These are phyloP conservation scores for Chlorospingus semifuscus DNA, from an alignment of 2,797 vertebrate species.

Conservation along the genomic window DNA sequence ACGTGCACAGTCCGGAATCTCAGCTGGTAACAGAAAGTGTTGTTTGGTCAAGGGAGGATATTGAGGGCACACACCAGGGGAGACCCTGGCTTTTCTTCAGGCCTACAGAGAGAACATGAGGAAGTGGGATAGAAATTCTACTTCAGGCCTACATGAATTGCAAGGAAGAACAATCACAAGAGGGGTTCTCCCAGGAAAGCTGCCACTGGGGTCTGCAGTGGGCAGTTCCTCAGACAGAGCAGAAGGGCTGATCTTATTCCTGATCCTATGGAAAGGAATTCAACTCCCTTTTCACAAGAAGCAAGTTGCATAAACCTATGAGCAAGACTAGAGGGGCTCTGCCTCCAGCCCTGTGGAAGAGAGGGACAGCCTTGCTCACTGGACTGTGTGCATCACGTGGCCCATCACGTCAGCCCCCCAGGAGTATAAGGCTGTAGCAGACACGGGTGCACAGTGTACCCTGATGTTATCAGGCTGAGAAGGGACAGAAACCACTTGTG, in stretches of 20 bases:
- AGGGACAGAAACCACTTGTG: neutral
- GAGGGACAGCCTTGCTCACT: neutral
- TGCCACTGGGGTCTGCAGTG: fast-evolving
- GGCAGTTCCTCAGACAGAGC: neutral
- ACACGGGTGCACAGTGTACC: neutral
- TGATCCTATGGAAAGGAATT: neutral
- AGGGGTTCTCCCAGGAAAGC: neutral
- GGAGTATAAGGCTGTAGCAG: neutral
- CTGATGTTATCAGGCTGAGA: neutral
- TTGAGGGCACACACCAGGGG: neutral
- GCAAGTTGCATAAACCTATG: neutral
- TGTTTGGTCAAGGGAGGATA: neutral
- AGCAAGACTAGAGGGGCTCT: neutral
- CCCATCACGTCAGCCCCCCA: neutral
- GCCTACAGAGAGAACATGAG: neutral
- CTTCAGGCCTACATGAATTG: neutral
- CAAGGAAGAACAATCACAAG: neutral
- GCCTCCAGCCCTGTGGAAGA: neutral
- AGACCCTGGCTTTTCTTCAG: neutral
- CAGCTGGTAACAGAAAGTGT: neutral
- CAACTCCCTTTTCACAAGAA: neutral
- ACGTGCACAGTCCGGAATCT: fast-evolving
- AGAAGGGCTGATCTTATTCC: neutral
- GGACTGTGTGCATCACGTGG: neutral
- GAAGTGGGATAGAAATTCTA: neutral